Base-by-base conservation (phyloP, 2,797 vertebrate genomes). In the Melanogrammus aeglefinus region DNA sequence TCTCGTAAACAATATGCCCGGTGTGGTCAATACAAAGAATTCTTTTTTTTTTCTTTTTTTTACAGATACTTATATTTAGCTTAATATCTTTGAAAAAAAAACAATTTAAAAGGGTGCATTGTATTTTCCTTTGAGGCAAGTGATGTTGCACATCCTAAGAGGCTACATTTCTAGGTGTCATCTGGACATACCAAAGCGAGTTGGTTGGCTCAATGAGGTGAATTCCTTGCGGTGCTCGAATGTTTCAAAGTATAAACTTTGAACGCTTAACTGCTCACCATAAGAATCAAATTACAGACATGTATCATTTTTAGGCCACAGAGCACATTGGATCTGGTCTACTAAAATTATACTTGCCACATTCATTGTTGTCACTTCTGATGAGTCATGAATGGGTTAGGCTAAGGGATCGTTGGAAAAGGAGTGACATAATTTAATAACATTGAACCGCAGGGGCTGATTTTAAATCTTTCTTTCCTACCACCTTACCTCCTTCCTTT, bases 401-500 rank as follows among this genome's bases (percentile, higher is more conserved):
- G 38, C 75, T 27, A 27, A 36, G 63, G n/a, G 63, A 24, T n/a
- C 24, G 57, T 63, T 63, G 21, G 47, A n/a, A 63, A 63, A 24
- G 57, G 57, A 24, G 5, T 7, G 6, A 29, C 10, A 27, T 8
- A 66, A 66, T 29, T 71, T 35, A 83, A 78, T 80, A 16, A 39
- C 76, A 76, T 86, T 76, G 78, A 86, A 35, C 51, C 6, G 82
- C 84, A 73, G 81, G 79, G 29, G 79, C 77, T 27, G 72, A 80
- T 77, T 76, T 74, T 41, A 78, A 38, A 78, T 86, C 87, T 91
- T 83, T 9, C 63, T 24, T 63, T 57, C 47, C 47, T 21, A 44
- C 57, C 74, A 77, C 85, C 82, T 88, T 89, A 86, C 88, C 89
- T 83, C 74, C 75, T 3, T 77, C 80, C 83, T 88, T 86, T 88